These are phyloP conservation scores for Procavia capensis DNA, from an alignment of 2,113 vertebrate species.

Conservation along the genomic window DNA sequence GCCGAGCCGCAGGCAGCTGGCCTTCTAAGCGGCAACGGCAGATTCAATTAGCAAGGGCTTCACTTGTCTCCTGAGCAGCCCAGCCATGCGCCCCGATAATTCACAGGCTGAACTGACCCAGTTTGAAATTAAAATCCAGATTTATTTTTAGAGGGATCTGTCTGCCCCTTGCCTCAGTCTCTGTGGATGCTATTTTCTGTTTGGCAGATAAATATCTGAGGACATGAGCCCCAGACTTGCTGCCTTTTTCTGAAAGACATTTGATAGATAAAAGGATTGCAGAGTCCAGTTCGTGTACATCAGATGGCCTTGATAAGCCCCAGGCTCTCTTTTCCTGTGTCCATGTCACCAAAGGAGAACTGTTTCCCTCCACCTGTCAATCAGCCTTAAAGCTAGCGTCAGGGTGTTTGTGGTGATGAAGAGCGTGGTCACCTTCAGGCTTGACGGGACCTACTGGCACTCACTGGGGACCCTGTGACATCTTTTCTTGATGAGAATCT, in stretches of 20 bases:
- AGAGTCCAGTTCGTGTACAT: neutral
- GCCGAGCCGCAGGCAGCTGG: conserved; percentile 1
- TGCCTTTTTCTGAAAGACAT: conserved; percentile 34
- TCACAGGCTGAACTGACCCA: conserved; percentile 72
- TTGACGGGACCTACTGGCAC: neutral
- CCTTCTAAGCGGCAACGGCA: conserved; percentile 73
- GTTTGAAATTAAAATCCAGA: conserved; percentile 76
- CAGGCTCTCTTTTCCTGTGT: neutral
- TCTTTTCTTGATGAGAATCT: conserved; percentile 62
- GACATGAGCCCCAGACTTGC: conserved; percentile 23
- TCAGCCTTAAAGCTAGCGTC: neutral
- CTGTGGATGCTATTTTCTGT: conserved; percentile 46
- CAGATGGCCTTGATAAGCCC: neutral
- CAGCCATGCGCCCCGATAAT: conserved; percentile 51
- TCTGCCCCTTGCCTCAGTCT: conserved; percentile 48
- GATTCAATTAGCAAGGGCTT: conserved; percentile 72
- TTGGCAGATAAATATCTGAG: conserved; percentile 78
- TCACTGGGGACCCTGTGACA: conserved; percentile 30
- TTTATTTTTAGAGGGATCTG: conserved; percentile 81
- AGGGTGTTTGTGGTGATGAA: conserved; percentile 4
- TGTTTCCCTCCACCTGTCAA: neutral
- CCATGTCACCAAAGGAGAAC: neutral
- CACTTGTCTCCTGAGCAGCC: conserved; percentile 66
- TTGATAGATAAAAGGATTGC: neutral
- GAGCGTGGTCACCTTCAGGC: neutral